Percentiles rank a stretch among this genome's conserved stretches.
Conservation (phyloP, 2,888 invertebrate species). For the Mythimna albipuncta region DNA sequence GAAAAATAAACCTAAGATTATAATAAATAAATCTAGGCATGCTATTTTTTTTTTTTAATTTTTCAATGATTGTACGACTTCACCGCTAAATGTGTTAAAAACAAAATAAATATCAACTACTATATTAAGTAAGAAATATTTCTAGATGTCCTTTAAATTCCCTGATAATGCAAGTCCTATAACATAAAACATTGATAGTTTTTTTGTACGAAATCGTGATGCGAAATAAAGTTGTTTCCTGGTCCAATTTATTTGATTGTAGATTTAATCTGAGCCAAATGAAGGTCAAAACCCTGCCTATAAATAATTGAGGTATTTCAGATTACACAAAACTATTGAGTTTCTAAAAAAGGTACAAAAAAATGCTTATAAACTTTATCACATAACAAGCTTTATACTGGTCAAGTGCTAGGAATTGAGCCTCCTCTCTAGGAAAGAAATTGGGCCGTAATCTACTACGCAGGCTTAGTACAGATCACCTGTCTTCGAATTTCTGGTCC, state of each 20-base stretch:
- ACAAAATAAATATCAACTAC: too few relatives aligned
- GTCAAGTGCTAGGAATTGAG: too few relatives aligned
- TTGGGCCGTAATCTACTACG: too few relatives aligned
- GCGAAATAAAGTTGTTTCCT: slow-evolving; percentile 35
- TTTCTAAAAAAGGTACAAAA: background rate
- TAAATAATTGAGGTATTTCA: background rate
- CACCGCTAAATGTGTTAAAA: too few relatives aligned
- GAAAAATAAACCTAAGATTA: too few relatives aligned
- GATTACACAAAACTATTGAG: background rate
- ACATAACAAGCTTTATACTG: too few relatives aligned
- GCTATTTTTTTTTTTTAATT: too few relatives aligned
- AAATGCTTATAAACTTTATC: background rate
- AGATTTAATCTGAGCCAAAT: slow-evolving; percentile 30
- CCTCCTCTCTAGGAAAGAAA: too few relatives aligned
- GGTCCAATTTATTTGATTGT: slow-evolving; percentile 33
- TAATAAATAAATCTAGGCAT: too few relatives aligned
- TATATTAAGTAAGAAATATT: background rate
- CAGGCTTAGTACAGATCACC: too few relatives aligned
- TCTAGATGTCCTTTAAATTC: background rate
- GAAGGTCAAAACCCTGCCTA: slow-evolving; percentile 27
- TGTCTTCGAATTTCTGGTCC: too few relatives aligned
- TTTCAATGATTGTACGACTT: too few relatives aligned
- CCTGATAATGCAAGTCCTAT: slow-evolving; percentile 4
- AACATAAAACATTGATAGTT: background rate
- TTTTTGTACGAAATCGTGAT: slow-evolving; percentile 40